Evolutionary conservation across 2,888 invertebrate species (phyloP), one percentile per base, ranked within the genome.

Genomic region (Petrolisthes cinctipes): DNA sequence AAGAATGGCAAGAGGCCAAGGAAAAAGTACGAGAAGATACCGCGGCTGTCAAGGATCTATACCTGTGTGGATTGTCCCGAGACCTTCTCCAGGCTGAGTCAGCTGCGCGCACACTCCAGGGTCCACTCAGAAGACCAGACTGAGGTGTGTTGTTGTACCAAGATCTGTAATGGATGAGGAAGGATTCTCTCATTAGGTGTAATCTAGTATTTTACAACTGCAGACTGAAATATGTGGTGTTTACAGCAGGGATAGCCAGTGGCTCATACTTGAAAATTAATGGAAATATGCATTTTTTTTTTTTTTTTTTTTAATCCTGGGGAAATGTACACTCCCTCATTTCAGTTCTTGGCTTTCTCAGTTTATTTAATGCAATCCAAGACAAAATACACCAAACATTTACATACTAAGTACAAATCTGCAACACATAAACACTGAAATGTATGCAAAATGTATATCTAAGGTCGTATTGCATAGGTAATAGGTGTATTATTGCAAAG

Each of bases 41-140:
- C 79, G 20, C 80, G 87, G 5, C 51, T 88, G 23, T 81, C 83
- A 9, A 84, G 87, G 66, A 88, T 88, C n/a, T 88, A 88, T 51
- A 88, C 87, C 5, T 90, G 90, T 68, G 86, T 89, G 20, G 85
- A 89, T 56, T 90, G 90, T 54, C 89, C 90, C 9, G 82, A 88
- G 82, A 89, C 85, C 20, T 90, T 90, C 66, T 85, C 86, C 6
- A 86, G 90, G 54, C 82, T 90, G 51, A 90, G 90, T 53, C 88
- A 90, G 53, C 82, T 90, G 68, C 86, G 88, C 20, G 78, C 86
- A 54, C 90, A 90, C 82, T 86, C 86, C 20, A 82, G 86, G 80
- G 78, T 88, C 14, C 90, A 90, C 80, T 71, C 85, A 6, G 84
- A 88, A 66, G 84, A 88, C 61, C 84, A 88, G 54, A 75, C 84